Percentiles rank a stretch among this genome's conserved stretches.
These are phyloP conservation scores for Neotoma lepida DNA, from an alignment of 2,113 vertebrate species.

Conservation along the genomic window DNA sequence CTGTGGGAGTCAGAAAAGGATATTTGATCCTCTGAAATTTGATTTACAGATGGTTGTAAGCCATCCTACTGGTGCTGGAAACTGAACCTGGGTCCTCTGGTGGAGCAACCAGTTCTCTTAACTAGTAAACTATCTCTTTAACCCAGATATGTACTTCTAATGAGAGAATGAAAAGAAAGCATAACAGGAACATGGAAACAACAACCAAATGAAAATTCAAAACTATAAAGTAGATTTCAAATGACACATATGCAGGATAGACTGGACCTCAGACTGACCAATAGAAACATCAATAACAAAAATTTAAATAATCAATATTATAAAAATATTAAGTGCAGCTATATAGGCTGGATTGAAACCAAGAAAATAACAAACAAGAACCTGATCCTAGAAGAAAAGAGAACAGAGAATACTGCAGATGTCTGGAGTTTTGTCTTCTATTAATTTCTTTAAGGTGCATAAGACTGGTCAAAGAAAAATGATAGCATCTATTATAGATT, in stretches of 20 bases:
- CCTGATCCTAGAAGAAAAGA: neutral
- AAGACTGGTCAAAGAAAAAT: neutral
- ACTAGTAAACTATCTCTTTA: neutral
- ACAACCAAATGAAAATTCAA: neutral
- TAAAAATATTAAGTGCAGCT: neutral
- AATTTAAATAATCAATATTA: neutral
- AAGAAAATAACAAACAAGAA: neutral
- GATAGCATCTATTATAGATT: neutral
- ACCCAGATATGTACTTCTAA: neutral
- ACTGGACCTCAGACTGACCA: neutral
- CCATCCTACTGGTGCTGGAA: too few species aligned
- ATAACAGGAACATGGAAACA: neutral
- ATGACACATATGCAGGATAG: neutral
- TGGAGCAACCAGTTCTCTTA: neutral
- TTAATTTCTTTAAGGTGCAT: slow-evolving; percentile 29
- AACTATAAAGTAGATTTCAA: neutral
- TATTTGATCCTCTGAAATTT: too few species aligned
- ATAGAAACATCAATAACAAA: neutral
- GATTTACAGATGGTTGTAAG: neutral
- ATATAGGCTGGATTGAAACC: neutral
- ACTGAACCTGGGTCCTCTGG: neutral
- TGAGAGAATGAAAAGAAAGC: neutral
- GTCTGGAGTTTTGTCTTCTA: neutral
- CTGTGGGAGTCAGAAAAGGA: neutral
- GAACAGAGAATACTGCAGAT: neutral